Evolutionary conservation across 2,113 vertebrate species (phyloP), one percentile per base, ranked within the genome.

Genomic region (Falco punctatus): DNA sequence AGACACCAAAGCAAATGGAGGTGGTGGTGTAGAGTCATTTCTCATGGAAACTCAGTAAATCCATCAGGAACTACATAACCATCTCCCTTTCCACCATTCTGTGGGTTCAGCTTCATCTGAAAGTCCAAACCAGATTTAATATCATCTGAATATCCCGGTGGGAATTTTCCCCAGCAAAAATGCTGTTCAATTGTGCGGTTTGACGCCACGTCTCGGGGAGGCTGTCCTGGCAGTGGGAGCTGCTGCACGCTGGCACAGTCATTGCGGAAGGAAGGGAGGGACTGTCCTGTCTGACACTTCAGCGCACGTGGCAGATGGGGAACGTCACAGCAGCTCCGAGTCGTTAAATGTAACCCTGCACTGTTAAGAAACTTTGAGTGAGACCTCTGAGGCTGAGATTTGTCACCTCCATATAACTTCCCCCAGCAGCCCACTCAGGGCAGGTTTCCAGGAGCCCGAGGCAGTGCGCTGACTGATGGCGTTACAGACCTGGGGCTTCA

Each of bases 21-120:
- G 6, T 42, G 38, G 15, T 58, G 38, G 20, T 0, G 0, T 18
- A 35, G 21, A 52, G 22, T 40, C 1, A 0, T 71, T 74, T 75
- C 32, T 74, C 12, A 15, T 15, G 22, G 35, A 86, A 88, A 74
- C 20, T 70, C 33, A 42, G 7, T 55, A 82, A 86, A 70, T 65
- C 44, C 7, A 5, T 15, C 17, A 55, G 32, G 40, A 70, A 8
- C 33, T 78, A 65, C 13, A 3, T 19, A 65, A 59, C 13, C 44
- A 23, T n/a, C 30, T 81, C 40, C 18, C n/a, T 62, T 90, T 74
- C 44, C 15, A 59, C 33, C 66, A 38, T 59, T 73, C 66, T 51
- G 46, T 74, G 80, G 33, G 44, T 86, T 89, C 66, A 70, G 51
- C 84, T 79, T 66, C 54, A 52, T 30, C 61, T 48, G 33, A 80